Conservation (phyloP, 2,888 invertebrate genomes). For the Acronicta psi region DNA sequence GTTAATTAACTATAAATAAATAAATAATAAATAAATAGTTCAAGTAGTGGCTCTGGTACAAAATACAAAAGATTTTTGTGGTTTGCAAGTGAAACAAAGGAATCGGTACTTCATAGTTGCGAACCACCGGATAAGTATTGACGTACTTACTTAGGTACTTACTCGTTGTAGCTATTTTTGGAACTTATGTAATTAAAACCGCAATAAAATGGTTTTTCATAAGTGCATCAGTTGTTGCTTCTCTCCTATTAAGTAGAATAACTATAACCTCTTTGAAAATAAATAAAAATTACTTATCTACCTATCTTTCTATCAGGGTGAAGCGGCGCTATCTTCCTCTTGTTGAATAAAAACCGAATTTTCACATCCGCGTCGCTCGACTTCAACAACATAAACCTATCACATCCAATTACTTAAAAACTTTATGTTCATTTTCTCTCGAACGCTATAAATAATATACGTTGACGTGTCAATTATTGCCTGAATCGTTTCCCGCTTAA, state of each 20-base stretch:
- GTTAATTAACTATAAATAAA: no score
- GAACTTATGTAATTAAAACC: background rate
- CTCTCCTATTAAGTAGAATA: no score
- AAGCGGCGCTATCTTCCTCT: slow-evolving; percentile 46
- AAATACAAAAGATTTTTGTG: background rate
- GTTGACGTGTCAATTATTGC: slow-evolving; percentile 86
- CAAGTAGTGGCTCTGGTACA: no score
- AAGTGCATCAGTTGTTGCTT: background rate
- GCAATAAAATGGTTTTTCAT: slow-evolving; percentile 1
- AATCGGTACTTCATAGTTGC: background rate
- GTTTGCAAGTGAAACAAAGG: background rate
- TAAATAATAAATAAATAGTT: no score
- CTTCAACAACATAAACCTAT: slow-evolving; percentile 79
- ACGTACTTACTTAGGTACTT: background rate
- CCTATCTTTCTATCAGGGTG: background rate
- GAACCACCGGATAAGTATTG: background rate
- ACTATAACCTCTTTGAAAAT: background rate
- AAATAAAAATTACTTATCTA: no score
- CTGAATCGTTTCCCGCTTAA: slow-evolving; percentile 75
- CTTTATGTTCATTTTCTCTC: slow-evolving; percentile 82
- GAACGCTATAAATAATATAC: slow-evolving; percentile 82
- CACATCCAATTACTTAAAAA: slow-evolving; percentile 83
- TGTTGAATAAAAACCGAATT: slow-evolving; percentile 65
- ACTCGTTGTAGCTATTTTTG: no score
- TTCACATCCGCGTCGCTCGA: slow-evolving; percentile 69